Conservation (phyloP, 2,113 vertebrate genomes). For the Heterotilapia buettikoferi region DNA sequence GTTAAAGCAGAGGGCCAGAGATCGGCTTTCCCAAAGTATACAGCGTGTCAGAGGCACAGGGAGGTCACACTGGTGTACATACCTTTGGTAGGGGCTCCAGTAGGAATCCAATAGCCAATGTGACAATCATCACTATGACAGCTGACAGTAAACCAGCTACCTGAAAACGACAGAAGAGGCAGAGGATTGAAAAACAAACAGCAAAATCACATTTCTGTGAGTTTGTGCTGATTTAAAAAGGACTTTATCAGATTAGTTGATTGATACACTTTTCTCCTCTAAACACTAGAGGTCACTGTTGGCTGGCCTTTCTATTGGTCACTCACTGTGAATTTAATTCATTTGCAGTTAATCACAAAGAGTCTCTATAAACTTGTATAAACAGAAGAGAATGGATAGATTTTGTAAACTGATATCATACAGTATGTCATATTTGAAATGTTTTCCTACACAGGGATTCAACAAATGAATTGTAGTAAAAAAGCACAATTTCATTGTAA, state of each 20-base stretch:
- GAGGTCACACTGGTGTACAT: background rate
- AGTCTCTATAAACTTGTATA: background rate
- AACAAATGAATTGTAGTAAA: background rate
- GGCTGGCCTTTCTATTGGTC: background rate
- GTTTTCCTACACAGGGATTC: background rate
- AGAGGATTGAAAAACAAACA: background rate
- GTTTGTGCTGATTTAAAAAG: background rate
- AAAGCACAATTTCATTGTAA: background rate
- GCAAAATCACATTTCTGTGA: background rate
- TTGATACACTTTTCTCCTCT: accelerated
- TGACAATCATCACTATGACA: slow-evolving; percentile 84
- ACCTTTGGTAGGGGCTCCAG: slow-evolving; percentile 90
- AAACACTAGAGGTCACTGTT: background rate
- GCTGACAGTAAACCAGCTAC: slow-evolving; percentile 87
- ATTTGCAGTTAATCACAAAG: background rate
- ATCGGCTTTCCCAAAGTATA: background rate
- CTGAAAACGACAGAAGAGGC: slow-evolving; percentile 53
- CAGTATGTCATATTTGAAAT: background rate
- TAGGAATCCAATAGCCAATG: slow-evolving; percentile 82
- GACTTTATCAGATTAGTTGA: background rate
- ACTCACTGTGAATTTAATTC: background rate
- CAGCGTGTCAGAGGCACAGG: background rate
- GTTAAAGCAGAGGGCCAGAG: slow-evolving; percentile 10
- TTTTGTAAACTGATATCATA: background rate
- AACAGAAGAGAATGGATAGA: background rate